Percentiles rank a stretch among this genome's conserved stretches.
Conservation (phyloP, 2,888 invertebrate genomes). For the Nycteola revayana region DNA sequence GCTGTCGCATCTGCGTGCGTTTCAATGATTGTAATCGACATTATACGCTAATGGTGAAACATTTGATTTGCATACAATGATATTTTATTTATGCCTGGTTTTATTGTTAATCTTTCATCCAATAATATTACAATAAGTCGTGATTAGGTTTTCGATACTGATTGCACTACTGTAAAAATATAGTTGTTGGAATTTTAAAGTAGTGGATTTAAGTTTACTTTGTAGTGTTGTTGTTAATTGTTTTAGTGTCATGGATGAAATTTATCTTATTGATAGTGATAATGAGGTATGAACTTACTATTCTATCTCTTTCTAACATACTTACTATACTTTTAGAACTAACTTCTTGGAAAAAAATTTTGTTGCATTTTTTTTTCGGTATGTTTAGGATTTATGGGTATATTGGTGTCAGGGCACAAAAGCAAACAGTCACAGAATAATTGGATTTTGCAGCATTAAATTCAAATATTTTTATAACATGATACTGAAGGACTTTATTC, state of each 20-base stretch:
- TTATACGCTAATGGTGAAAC: constrained; percentile 60
- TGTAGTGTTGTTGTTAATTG: constrained; percentile 20
- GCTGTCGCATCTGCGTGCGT: constrained; percentile 47
- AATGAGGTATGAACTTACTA: constrained; percentile 48
- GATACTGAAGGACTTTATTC: constrained; percentile 49
- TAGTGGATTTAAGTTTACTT: constrained; percentile 14
- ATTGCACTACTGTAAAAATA: too few relatives aligned
- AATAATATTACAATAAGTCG: constrained; percentile 34
- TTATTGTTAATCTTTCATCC: constrained; percentile 41
- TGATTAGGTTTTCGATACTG: constrained; percentile 33
- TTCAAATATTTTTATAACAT: too few relatives aligned
- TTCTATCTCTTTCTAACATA: constrained; percentile 7
- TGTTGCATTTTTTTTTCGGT: constrained; percentile 5
- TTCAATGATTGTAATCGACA: constrained; percentile 48
- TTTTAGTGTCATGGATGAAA: constrained; percentile 51
- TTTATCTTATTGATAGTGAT: constrained; percentile 57
- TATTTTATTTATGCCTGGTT: constrained; percentile 53
- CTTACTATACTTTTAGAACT: background rate
- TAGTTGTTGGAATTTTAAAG: too few relatives aligned
- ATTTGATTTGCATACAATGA: constrained; percentile 75
- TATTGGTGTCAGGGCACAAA: too few relatives aligned
- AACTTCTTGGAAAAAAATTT: background rate
- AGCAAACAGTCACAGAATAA: too few relatives aligned
- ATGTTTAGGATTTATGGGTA: too few relatives aligned
- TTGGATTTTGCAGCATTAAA: too few relatives aligned